These are phyloP conservation scores for Macrochelys suwanniensis DNA, from an alignment of 2,797 vertebrate genomes.

Conservation along the genomic window DNA sequence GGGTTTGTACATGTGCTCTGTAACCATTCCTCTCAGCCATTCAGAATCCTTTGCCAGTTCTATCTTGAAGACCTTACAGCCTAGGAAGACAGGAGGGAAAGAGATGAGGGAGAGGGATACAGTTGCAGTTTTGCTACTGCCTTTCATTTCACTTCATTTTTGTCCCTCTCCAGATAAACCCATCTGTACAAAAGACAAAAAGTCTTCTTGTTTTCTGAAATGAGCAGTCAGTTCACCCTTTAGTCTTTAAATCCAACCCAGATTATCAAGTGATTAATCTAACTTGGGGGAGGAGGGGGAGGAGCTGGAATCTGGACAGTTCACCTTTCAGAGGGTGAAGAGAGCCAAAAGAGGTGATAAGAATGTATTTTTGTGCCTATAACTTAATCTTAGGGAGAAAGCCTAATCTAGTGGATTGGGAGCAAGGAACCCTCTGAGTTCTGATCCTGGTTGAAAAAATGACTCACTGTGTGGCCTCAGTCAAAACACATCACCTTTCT, in stretches of 20 bases:
- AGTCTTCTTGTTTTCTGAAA: neutral
- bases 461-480: neutral
- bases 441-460: neutral
- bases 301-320: neutral
- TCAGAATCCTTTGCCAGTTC: neutral
- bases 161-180: neutral
- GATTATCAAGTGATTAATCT: neutral
- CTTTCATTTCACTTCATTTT: neutral
- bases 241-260: neutral
- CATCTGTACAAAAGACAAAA: neutral
- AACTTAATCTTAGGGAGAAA: neutral
- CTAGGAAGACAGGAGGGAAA: neutral
- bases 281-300: neutral
- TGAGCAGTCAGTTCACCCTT: neutral
- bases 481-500: neutral
- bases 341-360: neutral
- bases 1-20: neutral
- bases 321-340: neutral
- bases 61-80: neutral
- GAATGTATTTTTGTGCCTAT: neutral
- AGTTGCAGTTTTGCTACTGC: neutral
- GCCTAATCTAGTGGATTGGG: neutral
- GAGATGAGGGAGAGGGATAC: neutral
- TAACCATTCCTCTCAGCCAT: neutral
- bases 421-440: conserved; percentile 13